A percentile compares a stretch with the other conserved stretches of the same genome.
These are phyloP conservation scores for Danio choprae DNA, from an alignment of 2,797 vertebrate species.

Conservation along the genomic window DNA sequence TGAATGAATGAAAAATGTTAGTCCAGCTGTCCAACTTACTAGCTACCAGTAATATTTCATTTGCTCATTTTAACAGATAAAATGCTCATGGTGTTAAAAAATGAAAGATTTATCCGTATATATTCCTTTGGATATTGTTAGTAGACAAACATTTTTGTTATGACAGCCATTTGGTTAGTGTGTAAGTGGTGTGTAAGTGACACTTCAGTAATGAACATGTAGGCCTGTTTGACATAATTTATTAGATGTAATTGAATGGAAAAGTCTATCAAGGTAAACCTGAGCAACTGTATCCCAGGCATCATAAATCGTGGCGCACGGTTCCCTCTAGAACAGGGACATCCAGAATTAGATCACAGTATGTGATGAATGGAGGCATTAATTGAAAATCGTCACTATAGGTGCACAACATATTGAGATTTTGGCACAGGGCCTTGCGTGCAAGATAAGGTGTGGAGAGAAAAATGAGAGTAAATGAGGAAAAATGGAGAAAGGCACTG, in stretches of 20 bases:
- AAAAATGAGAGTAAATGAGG: constrained; percentile 68
- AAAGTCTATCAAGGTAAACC: constrained; percentile 26
- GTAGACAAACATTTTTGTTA: not conserved
- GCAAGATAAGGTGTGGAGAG: constrained; percentile 62
- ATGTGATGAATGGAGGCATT: constrained; percentile 70
- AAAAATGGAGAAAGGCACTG: constrained; percentile 54
- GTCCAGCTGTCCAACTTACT: no score
- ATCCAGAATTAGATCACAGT: constrained; percentile 65
- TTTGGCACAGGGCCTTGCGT: constrained; percentile 61
- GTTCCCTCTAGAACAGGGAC: constrained; percentile 51
- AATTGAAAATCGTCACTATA: constrained; percentile 70
- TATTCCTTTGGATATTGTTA: not conserved
- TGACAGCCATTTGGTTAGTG: not conserved
- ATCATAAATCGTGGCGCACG: constrained; percentile 54
- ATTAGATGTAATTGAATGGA: not conserved
- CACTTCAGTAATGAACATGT: not conserved
- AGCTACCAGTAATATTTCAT: no score
- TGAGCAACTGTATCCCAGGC: constrained; percentile 13
- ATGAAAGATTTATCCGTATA: not conserved
- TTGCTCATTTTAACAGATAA: no score
- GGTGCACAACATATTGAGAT: constrained; percentile 67
- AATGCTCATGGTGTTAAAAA: not conserved
- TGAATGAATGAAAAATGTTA: not conserved
- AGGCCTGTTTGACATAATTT: not conserved
- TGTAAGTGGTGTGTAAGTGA: not conserved